Evolutionary conservation across 2,797 vertebrate species (phyloP).

Genomic region (Diplodus sargus): DNA sequence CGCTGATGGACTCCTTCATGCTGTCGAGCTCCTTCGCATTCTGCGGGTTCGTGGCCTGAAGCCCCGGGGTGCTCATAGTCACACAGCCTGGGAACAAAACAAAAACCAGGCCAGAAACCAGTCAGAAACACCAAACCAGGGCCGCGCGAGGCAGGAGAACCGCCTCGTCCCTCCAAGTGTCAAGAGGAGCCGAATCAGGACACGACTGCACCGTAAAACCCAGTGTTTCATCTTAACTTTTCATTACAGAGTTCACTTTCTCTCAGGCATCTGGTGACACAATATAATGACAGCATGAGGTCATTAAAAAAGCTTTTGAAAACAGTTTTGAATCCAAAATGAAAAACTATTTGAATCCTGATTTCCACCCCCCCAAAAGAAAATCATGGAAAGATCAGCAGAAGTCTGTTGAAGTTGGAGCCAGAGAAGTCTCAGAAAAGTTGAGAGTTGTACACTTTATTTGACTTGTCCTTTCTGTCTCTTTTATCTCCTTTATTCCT

Average conservation of each 20-base stretch:
- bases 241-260: neutral
- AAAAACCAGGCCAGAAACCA: constrained; percentile 14
- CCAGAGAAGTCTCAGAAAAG: neutral
- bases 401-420: neutral
- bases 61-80: constrained; percentile 82
- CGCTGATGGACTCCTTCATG: constrained; percentile 86
- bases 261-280: neutral
- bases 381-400: neutral
- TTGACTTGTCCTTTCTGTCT: neutral
- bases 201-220: neutral
- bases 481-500: neutral
- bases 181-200: neutral
- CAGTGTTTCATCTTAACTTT: neutral
- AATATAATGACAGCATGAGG: neutral
- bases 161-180: neutral
- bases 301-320: neutral
- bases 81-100: constrained; percentile 56
- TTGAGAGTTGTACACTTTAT: neutral
- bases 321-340: neutral
- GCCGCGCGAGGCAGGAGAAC: neutral
- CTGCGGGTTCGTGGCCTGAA: constrained; percentile 73
- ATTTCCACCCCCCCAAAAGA: neutral
- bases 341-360: neutral
- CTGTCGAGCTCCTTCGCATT: constrained; percentile 84
- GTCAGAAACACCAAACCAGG: constrained; percentile 38